These are phyloP conservation scores for Phlogophora meticulosa DNA, from an alignment of 2,888 invertebrate genomes.

Conservation along the genomic window DNA sequence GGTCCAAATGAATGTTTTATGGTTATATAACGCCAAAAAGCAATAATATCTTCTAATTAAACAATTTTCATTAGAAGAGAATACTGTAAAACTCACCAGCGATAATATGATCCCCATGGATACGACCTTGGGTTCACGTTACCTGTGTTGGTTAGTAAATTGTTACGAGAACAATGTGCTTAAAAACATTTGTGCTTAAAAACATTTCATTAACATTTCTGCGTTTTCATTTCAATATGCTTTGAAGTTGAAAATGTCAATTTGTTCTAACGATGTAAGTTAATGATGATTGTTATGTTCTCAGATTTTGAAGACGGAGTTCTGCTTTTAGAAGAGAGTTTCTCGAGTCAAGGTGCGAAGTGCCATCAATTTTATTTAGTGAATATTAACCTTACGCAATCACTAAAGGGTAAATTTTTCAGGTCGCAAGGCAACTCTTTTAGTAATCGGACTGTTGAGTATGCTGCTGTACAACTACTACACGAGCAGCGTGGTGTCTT, in stretches of 20 bases:
- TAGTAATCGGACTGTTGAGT: conserved; percentile 82
- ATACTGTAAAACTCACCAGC: neutral
- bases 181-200: conserved; percentile 9
- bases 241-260: conserved; percentile 23
- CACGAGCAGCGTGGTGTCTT: conserved; percentile 92
- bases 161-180: conserved; percentile 1
- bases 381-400: neutral
- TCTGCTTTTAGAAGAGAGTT: conserved; percentile 70
- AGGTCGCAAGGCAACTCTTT: conserved; percentile 81
- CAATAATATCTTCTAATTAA: conserved; percentile 9
- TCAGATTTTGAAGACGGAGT: conserved; percentile 85
- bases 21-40: neutral
- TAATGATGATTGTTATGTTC: conserved; percentile 50
- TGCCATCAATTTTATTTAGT: neutral
- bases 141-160: neutral
- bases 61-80: neutral
- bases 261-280: conserved; percentile 12
- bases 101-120: conserved; percentile 3
- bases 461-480: conserved; percentile 91
- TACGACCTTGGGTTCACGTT: conserved; percentile 3
- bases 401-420: neutral
- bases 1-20: neutral
- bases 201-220: conserved; percentile 6
- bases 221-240: conserved; percentile 9
- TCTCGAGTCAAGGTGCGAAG: conserved; percentile 81